Percentiles rank a stretch among this genome's conserved stretches.
Conservation (phyloP, 2,113 vertebrate species). For the Pedetes capensis region DNA sequence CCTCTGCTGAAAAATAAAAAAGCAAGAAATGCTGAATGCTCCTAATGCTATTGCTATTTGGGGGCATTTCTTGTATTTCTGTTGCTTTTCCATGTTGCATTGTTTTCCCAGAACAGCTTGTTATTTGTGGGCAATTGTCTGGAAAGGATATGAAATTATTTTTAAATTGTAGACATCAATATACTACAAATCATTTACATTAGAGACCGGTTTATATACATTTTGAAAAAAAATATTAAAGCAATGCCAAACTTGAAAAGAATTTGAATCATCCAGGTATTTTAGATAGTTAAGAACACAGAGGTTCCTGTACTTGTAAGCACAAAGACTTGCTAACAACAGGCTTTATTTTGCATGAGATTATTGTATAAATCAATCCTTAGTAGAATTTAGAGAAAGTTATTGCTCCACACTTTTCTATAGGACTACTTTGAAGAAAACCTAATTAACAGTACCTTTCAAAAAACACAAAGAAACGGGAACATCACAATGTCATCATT, state of each 20-base stretch:
- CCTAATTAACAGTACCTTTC: neutral
- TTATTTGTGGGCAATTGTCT: slow-evolving; percentile 52
- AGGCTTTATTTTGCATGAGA: neutral
- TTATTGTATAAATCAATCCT: neutral
- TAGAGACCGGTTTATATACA: slow-evolving; percentile 20
- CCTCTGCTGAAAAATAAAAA: slow-evolving; percentile 18
- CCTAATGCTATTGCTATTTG: neutral
- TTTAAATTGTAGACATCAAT: slow-evolving; percentile 48
- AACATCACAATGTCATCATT: neutral
- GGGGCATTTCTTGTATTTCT: neutral
- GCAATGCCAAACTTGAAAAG: neutral
- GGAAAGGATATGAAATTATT: slow-evolving; percentile 55
- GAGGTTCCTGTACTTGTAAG: neutral
- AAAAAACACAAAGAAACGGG: neutral
- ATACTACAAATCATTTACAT: slow-evolving; percentile 10
- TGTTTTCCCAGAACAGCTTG: slow-evolving; percentile 59
- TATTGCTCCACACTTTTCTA: neutral
- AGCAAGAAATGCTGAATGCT: neutral
- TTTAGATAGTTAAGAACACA: neutral
- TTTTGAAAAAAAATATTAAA: slow-evolving; percentile 30
- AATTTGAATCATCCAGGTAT: slow-evolving; percentile 2
- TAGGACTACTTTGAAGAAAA: neutral
- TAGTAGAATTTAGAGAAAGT: neutral
- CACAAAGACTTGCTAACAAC: neutral
- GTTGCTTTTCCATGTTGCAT: slow-evolving; percentile 29